Conservation (phyloP, 2,888 invertebrate genomes). For the Euzophera pinguis region DNA sequence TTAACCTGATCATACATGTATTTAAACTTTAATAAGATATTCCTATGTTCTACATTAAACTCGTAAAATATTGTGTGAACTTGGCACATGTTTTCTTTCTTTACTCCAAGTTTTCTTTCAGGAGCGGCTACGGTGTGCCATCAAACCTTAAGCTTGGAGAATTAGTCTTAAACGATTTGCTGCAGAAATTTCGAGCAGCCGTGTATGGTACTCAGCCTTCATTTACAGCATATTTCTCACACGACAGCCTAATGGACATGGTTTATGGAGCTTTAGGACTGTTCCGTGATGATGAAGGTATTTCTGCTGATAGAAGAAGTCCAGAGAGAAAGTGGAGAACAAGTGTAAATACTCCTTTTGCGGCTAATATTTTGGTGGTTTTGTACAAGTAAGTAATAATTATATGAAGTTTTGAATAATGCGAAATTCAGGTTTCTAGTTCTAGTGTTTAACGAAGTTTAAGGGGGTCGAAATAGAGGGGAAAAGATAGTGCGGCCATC, state of each 20-base stretch:
- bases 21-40: no score
- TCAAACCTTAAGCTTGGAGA: slow-evolving; percentile 14
- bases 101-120: slow-evolving; percentile 9
- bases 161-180: slow-evolving; percentile 14
- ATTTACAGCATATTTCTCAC: slow-evolving; percentile 79
- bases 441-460: no score
- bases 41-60: no score
- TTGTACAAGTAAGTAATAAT: slow-evolving; percentile 82
- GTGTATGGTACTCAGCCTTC: background rate
- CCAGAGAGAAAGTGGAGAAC: slow-evolving; percentile 41
- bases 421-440: no score
- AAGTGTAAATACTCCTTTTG: slow-evolving; percentile 82
- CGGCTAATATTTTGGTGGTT: slow-evolving; percentile 83
- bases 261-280: slow-evolving; percentile 64
- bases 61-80: no score
- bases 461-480: no score
- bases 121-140: slow-evolving; percentile 17
- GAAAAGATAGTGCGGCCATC: no score
- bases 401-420: no score
- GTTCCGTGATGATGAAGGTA: slow-evolving; percentile 11
- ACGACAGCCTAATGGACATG: slow-evolving; percentile 79
- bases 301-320: slow-evolving; percentile 11
- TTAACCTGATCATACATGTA: no score
- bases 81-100: no score
- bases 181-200: slow-evolving; percentile 8